Evolutionary conservation across 2,888 invertebrate genomes (phyloP), one percentile per base, ranked within the genome.

Genomic region (Tachina lurida): DNA sequence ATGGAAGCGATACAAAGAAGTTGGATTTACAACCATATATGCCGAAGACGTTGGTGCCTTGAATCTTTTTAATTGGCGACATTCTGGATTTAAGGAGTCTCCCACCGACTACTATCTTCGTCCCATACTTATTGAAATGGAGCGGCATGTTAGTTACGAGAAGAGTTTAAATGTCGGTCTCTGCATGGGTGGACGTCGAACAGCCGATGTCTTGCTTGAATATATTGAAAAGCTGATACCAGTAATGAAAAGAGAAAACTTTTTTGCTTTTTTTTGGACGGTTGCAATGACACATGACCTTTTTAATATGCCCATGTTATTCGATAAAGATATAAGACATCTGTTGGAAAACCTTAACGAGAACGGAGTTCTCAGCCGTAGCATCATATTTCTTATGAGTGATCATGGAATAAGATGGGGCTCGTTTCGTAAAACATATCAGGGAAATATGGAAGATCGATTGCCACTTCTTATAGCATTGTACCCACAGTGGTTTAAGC

Each of bases 351-450:
- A 84, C 0, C 88, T 90, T 22, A 88, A 89, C 12, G 13, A 67
- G 12, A 86, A 88, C 8, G 88, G 88, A 3, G 78, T 89, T 8
- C 93, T 97, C 75, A 94, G 96, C 73, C 94, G 95, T 41, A 97
- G 97, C 0, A 94, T 95, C 60, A 89, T 96, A 15, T 93, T 97
- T 73, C 91, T 97, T 12, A 94, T 98, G 93, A 98, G 98, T 91
- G 98, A 98, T 91, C 98, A 98, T 90, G 98, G 98, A 0, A 95
- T 97, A 82, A 93, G 98, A 84, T 98, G 96, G 95, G 98, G 98
- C 3, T 94, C 94, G 10, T 97, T 97, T 88, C 94, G 97, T 12
- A 89, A 89, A 58, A 98, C 98, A 0, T 97, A 96, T 92, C 97
- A 98, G 92, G 97, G 97, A 2, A 94, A 95, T 90, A 94, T 98